Conservation (phyloP, 2,888 invertebrate species). For the Drosophila basisetae region DNA sequence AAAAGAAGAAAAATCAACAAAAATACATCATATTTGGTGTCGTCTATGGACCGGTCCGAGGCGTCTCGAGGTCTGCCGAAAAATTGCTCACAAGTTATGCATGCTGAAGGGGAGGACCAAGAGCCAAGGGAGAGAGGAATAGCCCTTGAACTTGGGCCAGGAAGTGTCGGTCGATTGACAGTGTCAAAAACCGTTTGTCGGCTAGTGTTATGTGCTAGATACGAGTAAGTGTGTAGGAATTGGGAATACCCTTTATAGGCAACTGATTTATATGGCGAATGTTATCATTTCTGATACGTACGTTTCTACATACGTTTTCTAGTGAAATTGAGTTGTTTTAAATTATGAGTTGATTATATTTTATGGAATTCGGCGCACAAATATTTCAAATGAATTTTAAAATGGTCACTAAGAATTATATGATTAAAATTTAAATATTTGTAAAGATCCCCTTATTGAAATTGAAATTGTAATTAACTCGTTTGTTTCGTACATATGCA, state of each 20-base stretch:
- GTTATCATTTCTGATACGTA: conserved; percentile 20
- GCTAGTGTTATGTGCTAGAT: neutral
- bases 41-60: conserved; percentile 19
- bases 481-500: neutral
- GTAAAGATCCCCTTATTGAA: neutral
- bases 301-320: neutral
- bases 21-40: conserved; percentile 47
- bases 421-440: neutral
- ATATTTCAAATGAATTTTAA: neutral
- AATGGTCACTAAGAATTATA: neutral
- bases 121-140: conserved; percentile 8
- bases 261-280: conserved; percentile 11
- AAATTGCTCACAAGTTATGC: conserved; percentile 56
- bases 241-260: conserved; percentile 4
- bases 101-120: conserved; percentile 22
- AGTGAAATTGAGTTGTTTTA: conserved; percentile 4
- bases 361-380: neutral
- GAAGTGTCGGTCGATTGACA: conserved; percentile 67
- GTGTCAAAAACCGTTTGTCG: conserved; percentile 12
- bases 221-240: neutral
- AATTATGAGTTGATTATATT: conserved; percentile 28
- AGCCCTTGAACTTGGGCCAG: conserved; percentile 75
- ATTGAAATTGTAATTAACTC: neutral
- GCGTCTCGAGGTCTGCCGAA: conserved; percentile 68
- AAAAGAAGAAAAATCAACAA: conserved; percentile 14